Conservation (phyloP, 2,888 invertebrate species). For the Stenichneumon culpator region DNA sequence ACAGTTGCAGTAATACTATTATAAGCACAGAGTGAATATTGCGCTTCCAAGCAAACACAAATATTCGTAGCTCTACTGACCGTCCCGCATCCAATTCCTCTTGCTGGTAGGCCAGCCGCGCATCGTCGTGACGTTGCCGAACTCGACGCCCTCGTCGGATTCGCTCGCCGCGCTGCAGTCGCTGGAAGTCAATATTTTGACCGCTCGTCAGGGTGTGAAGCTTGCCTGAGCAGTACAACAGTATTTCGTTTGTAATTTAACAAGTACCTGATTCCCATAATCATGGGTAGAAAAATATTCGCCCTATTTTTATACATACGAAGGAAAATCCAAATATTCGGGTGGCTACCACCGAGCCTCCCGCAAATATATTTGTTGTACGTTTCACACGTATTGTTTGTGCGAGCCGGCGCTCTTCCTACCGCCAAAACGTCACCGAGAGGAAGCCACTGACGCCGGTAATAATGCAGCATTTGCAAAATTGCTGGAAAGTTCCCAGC, state of each 20-base stretch:
- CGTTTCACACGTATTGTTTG: no score
- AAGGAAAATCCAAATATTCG: neutral
- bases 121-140: no score
- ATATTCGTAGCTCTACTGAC: no score
- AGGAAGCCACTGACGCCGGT: neutral
- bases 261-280: neutral
- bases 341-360: constrained; percentile 14
- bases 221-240: neutral
- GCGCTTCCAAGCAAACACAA: no score
- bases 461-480: neutral
- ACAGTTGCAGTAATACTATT: no score
- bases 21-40: no score
- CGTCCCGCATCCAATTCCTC: no score
- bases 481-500: neutral
- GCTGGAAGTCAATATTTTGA: neutral
- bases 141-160: constrained; percentile 2
- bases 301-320: constrained; percentile 8
- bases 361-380: constrained; percentile 17
- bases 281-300: neutral
- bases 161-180: constrained; percentile 10
- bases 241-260: neutral
- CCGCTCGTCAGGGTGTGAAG: neutral
- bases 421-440: no score
- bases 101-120: no score
- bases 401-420: neutral